These are phyloP conservation scores for Goniozus legneri DNA, from an alignment of 1,140 invertebrate genomes.

Conservation along the genomic window DNA sequence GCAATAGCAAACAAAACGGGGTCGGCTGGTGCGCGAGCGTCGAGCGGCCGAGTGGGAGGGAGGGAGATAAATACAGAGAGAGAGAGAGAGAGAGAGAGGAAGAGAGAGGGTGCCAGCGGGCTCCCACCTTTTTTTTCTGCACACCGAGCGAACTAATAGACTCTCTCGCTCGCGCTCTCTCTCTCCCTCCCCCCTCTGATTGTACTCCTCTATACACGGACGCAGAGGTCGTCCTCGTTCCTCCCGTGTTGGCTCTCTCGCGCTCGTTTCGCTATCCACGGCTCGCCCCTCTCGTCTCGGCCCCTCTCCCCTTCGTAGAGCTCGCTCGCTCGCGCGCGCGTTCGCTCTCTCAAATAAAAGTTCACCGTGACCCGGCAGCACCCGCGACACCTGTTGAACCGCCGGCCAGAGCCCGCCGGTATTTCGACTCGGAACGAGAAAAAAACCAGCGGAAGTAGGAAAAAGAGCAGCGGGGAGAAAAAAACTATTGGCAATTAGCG, in stretches of 20 bases:
- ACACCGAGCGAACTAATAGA: slow-evolving; percentile 49
- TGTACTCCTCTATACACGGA: slow-evolving; percentile 16
- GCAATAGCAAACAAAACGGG: slow-evolving; percentile 38
- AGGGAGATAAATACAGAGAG: too few species aligned
- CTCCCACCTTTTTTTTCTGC: slow-evolving; percentile 49
- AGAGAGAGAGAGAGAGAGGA: slow-evolving; percentile 9
- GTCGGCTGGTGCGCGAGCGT: slow-evolving; percentile 25
- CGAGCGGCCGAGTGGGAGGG: slow-evolving; percentile 4
- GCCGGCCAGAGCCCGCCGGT: slow-evolving; percentile 29
- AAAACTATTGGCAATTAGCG: slow-evolving; percentile 46
- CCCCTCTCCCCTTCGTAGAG: too few species aligned
- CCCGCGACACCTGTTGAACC: slow-evolving; percentile 53
- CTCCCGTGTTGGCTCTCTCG: slow-evolving; percentile 11
- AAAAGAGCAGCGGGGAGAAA: slow-evolving; percentile 10
- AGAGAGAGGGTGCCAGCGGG: slow-evolving; percentile 26
- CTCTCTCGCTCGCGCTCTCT: slow-evolving; percentile 27
- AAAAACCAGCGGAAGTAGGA: too few species aligned
- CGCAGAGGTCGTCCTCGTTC: slow-evolving; percentile 15
- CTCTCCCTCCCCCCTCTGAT: slow-evolving; percentile 16
- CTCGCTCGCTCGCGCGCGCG: slow-evolving; percentile 30
- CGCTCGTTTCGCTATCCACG: too few species aligned
- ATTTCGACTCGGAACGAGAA: slow-evolving; percentile 25
- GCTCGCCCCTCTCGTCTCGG: too few species aligned
- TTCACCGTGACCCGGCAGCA: slow-evolving; percentile 41
- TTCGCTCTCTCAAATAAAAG: slow-evolving; percentile 54